These are phyloP conservation scores for Phocoena sinus DNA, from an alignment of 2,113 vertebrate genomes.

Conservation along the genomic window DNA sequence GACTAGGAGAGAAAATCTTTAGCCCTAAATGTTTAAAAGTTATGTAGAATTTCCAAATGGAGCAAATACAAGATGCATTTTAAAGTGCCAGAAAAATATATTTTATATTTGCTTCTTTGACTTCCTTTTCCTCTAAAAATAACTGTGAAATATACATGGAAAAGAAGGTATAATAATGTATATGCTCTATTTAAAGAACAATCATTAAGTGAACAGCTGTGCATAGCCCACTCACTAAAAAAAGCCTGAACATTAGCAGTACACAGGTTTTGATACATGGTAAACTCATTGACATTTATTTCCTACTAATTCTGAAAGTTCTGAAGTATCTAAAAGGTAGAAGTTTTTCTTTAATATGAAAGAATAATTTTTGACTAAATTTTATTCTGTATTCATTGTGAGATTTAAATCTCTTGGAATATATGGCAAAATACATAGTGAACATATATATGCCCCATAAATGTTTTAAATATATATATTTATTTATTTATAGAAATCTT, in stretches of 20 bases:
- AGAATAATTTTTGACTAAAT: not conserved
- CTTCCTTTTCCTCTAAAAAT: not conserved
- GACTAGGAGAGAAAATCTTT: not conserved
- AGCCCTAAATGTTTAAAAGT: not conserved
- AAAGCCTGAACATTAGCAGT: not conserved
- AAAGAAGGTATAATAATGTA: not conserved
- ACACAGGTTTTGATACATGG: not conserved
- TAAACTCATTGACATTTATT: not conserved
- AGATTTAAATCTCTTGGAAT: not conserved
- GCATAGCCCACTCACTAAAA: not conserved
- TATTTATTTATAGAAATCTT: no score
- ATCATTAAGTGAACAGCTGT: not conserved
- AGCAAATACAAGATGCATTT: not conserved
- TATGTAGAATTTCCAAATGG: not conserved
- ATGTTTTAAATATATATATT: no score
- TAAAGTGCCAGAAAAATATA: not conserved
- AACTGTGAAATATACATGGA: not conserved
- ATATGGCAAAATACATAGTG: no score
- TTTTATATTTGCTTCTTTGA: not conserved
- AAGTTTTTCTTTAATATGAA: not conserved
- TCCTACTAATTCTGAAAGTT: not conserved
- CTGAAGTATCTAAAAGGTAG: not conserved
- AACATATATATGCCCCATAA: no score
- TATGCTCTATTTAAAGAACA: not conserved
- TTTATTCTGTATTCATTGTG: not conserved